Evolutionary conservation across 2,113 vertebrate species (phyloP).

Genomic region (Xiphophorus couchianus): DNA sequence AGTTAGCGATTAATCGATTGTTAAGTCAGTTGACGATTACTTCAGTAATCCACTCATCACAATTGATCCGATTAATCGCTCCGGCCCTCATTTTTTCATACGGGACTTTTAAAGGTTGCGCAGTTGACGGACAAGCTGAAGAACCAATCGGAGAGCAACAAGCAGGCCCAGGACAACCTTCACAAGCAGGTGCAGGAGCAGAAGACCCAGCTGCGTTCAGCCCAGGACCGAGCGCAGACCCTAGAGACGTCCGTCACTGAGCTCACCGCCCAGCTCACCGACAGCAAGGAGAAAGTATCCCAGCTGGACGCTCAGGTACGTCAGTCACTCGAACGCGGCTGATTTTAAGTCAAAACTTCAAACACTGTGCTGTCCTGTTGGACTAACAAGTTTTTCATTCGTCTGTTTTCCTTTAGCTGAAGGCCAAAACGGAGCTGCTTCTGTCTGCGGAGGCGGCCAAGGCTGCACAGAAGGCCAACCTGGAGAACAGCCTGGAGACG

Average conservation of each 20-base stretch:
- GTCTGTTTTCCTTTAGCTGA: conserved; percentile 82
- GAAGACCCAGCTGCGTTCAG: conserved; percentile 88
- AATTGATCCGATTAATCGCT: too few species aligned
- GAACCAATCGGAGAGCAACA: conserved; percentile 98
- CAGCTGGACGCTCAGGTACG: conserved; percentile 94
- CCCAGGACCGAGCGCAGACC: conserved; percentile 90
- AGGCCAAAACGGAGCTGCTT: conserved; percentile 95
- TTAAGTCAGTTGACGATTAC: too few species aligned
- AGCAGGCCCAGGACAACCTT: conserved; percentile 96
- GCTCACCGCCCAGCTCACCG: conserved; percentile 86
- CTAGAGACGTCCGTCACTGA: conserved; percentile 87
- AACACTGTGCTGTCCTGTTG: background rate
- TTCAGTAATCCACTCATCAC: too few species aligned
- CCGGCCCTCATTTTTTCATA: background rate
- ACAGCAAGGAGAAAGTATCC: conserved; percentile 91
- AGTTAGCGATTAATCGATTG: too few species aligned
- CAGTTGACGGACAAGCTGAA: conserved; percentile 95
- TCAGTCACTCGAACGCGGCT: background rate
- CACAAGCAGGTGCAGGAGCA: conserved; percentile 97
- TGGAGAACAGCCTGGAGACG: conserved; percentile 95
- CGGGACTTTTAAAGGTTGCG: conserved; percentile 80
- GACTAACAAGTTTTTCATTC: background rate
- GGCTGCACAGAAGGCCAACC: conserved; percentile 91
- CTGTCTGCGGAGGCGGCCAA: conserved; percentile 95
- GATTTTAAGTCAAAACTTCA: background rate